Evolutionary conservation across 2,797 vertebrate genomes (phyloP).

Genomic region (Scomberomorus guttatus): DNA sequence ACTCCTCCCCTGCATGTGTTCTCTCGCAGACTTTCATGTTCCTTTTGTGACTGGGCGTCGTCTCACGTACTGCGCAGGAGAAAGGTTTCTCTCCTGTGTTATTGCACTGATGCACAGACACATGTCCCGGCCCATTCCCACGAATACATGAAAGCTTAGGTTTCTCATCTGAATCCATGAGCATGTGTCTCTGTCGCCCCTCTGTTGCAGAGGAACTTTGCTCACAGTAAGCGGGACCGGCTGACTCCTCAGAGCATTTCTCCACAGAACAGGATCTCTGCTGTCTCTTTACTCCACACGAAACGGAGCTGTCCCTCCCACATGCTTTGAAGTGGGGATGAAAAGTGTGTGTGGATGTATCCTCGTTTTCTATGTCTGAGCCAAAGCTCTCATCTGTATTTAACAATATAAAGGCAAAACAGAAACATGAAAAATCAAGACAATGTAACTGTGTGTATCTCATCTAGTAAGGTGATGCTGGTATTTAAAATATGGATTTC

Average conservation of each 20-base stretch:
- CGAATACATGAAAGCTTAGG: slow-evolving; percentile 28
- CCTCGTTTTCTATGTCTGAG: slow-evolving; percentile 44
- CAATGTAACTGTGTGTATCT: background rate
- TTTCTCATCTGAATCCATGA: slow-evolving; percentile 41
- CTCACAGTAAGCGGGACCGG: background rate
- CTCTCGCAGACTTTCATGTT: slow-evolving; percentile 36
- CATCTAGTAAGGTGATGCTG: slow-evolving; percentile 6
- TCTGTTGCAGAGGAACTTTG: slow-evolving; percentile 41
- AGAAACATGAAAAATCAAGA: background rate
- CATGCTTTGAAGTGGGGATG: slow-evolving; percentile 28
- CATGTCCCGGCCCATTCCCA: slow-evolving; percentile 31
- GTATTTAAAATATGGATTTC: slow-evolving; percentile 29
- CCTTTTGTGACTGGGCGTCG: background rate
- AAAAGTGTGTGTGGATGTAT: background rate
- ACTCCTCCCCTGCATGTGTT: slow-evolving; percentile 5
- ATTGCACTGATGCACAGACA: slow-evolving; percentile 36
- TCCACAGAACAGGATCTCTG: slow-evolving; percentile 28
- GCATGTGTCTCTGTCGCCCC: slow-evolving; percentile 27
- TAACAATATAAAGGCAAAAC: slow-evolving; percentile 13
- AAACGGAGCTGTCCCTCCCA: slow-evolving; percentile 28
- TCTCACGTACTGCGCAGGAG: slow-evolving; percentile 19
- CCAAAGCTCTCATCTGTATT: slow-evolving; percentile 58
- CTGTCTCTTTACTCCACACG: slow-evolving; percentile 14
- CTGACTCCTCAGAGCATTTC: slow-evolving; percentile 37
- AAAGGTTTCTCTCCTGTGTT: slow-evolving; percentile 42